phyloP scores from a whole-genome alignment of 2,797 vertebrate species.

The Enteromius afrohamiltoni region DNA sequence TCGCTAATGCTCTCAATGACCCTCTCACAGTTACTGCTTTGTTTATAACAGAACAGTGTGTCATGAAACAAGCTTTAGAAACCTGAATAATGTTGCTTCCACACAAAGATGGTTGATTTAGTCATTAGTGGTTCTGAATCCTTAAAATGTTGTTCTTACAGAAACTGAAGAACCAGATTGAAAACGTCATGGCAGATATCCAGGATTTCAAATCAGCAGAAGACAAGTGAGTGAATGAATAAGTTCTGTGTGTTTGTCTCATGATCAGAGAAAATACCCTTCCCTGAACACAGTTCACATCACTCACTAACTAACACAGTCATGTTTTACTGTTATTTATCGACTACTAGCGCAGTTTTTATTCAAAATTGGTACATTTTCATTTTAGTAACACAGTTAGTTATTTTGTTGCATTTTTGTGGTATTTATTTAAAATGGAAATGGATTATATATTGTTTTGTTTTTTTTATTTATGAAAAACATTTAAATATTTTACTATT shows the following conservation, averaged over 20 bases:
- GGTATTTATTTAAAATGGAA: neutral
- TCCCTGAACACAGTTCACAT: neutral
- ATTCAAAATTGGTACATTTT: neutral
- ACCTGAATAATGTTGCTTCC: neutral
- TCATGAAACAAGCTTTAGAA: neutral
- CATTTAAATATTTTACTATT: neutral
- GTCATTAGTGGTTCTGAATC: neutral
- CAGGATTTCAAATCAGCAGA: constrained; percentile 77
- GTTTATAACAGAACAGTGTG: neutral
- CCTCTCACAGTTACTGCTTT: neutral
- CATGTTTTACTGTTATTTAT: neutral
- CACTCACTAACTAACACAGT: neutral
- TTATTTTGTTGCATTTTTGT: neutral
- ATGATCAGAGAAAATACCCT: neutral
- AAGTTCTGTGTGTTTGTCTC: neutral
- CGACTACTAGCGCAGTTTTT: too few relatives aligned
- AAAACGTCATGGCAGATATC: constrained; percentile 76
- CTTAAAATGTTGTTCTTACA: constrained; percentile 52
- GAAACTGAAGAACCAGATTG: constrained; percentile 79
- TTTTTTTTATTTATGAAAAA: neutral
- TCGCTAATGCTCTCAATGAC: too few relatives aligned
- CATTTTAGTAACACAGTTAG: neutral
- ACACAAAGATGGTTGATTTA: neutral
- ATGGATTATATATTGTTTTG: neutral
- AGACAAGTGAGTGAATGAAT: constrained; percentile 71